Evolutionary conservation across 2,888 invertebrate genomes (phyloP), one percentile per base, ranked within the genome.

Genomic region (Flexamia atlantica): DNA sequence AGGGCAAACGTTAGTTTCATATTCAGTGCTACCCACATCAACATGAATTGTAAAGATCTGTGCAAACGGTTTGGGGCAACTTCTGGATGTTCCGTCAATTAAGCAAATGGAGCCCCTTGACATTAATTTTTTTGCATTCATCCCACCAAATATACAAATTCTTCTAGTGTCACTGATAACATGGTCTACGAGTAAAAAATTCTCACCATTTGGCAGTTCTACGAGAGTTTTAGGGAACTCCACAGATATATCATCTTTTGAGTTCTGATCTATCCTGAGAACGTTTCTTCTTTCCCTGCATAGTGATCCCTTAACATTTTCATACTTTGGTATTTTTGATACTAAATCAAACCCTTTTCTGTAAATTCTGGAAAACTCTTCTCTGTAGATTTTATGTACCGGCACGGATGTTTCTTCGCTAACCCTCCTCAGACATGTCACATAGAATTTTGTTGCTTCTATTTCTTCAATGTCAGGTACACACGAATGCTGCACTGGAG

Each of bases 401-500:
- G 72, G 72, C 23, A 40, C 72, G 2, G 72, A 40, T 12, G 20
- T 23, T 36, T 74, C 72, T 23, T 74, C 20, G 5, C 72, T 74
- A 3, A 36, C 40, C 42, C 72, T 74, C 32, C 42, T 74, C 42
- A 40, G 12, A 74, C 40, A 74, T 4, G 10, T 36, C 9, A 20
- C 10, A 2, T 12, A n/a, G 2, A 25, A 7, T 23, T 10, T 74
- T 1, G 40, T 42, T 5, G 42, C 72, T 74, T 74, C 72, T 23
- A 74, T 2, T 42, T 74, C 72, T 14, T 40, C 72, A 20, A 12
- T 20, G 14, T 42, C 20, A 17, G 72, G 72, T 36, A 74, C 36
- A 74, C 72, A 74, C 3, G 72, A 40, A 74, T 74, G 72, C 17
- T 68, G 9, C 30, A 17, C 20, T n/a, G 30, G n/a, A n/a, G 30